Evolutionary conservation across 1,140 invertebrate genomes (phyloP), one percentile per base, ranked within the genome.

Genomic region (Planococcus citri): DNA sequence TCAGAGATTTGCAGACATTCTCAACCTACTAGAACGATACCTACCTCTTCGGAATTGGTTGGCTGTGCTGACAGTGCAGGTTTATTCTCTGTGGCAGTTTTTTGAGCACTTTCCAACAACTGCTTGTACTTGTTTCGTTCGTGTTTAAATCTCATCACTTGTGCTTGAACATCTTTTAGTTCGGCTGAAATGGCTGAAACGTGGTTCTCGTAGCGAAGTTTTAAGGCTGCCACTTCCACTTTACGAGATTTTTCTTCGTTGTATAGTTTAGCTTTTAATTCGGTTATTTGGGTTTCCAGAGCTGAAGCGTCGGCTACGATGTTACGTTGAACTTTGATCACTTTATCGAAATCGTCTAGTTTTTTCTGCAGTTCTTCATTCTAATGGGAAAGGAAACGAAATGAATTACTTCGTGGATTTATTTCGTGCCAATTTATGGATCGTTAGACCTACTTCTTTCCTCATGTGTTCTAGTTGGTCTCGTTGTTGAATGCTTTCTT

Each of bases 71-170:
- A 51, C 17, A 9, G 41, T 17, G 10, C 17, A 9, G 41, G 41
- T 27, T 64, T 64, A 24, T 4, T 25, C 1, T 64, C 60, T 9
- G 17, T 24, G n/a, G 73, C 68, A 25, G 71, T 72, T 73, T 90
- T 92, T 0, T 91, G 79, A 72, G 92, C 89, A 0, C 84, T 83
- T 70, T 94, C 91, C 27, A 94, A 75, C 87, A 96, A 92, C 76
- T 95, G 91, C 73, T 92, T 91, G 74, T 92, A 94, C 27, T 89
- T 89, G 76, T 96, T 92, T 51, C 91, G 83, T 79, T 97, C 94
- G 70, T 88, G 82, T 76, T 92, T 91, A 75, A 96, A 92, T 74
- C 89, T 84, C 1, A 83, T 81, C 12, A 86, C 77, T 79, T 92
- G 88, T 70, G 85, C 85, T 77, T 95, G 90, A 73, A 94, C 82